Evolutionary conservation across 2,888 invertebrate genomes (phyloP).

Genomic region (Mesorhabditis sp.): DNA sequence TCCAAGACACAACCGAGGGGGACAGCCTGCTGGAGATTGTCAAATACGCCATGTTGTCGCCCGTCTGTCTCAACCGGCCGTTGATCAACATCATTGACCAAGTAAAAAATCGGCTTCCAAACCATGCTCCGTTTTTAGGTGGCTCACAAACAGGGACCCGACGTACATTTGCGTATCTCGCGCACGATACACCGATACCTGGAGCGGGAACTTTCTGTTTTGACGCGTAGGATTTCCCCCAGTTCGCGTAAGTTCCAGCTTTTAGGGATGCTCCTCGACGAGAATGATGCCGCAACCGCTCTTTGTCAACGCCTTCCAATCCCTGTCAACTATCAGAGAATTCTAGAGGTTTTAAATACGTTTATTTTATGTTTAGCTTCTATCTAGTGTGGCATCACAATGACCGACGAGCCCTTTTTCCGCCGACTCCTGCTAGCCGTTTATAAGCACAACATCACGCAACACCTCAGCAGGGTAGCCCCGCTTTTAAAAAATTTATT

Average conservation of each 20-base stretch:
- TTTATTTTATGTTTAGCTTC: not conserved
- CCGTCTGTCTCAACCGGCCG: constrained; percentile 57
- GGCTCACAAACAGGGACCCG: constrained; percentile 27
- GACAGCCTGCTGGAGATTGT: constrained; percentile 28
- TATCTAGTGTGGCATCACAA: constrained; percentile 21
- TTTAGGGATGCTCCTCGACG: constrained; percentile 33
- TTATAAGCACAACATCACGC: constrained; percentile 40
- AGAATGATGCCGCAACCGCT: constrained; percentile 28
- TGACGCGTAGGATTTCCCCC: constrained; percentile 18
- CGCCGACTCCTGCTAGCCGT: constrained; percentile 44
- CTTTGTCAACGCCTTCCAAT: constrained; percentile 31
- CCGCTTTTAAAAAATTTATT: not conserved
- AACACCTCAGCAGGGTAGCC: constrained; percentile 37
- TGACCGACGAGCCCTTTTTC: constrained; percentile 50
- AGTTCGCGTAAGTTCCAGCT: not conserved
- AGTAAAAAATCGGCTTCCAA: constrained; percentile 18
- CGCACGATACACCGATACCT: constrained; percentile 33
- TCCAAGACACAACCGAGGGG: constrained; percentile 28
- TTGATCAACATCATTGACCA: constrained; percentile 56
- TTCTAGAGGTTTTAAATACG: not conserved
- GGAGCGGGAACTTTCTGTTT: constrained; percentile 27
- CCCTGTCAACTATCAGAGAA: constrained; percentile 33
- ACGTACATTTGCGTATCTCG: constrained; percentile 25
- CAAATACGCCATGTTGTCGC: constrained; percentile 50
- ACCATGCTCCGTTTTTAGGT: constrained; percentile 26